A percentile compares a stretch with the other conserved stretches of the same genome.
phyloP scores from a whole-genome alignment of 2,888 invertebrate genomes.

The Yponomeuta sedellus region DNA sequence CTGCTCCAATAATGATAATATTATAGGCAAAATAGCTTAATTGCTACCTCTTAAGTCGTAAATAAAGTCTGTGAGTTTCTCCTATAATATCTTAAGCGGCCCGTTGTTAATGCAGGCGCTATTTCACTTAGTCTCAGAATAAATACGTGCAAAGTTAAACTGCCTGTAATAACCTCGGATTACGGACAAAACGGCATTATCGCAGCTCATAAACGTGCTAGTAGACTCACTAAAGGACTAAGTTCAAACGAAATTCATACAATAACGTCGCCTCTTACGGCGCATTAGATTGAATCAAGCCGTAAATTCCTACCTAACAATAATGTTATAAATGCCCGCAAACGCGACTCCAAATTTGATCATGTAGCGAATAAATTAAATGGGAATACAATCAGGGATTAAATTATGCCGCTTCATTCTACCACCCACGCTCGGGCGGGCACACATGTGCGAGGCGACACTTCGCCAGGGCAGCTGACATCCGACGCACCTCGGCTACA shows the following conservation, averaged over 20 bases:
- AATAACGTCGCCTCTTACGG: constrained; percentile 31
- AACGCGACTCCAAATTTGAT: constrained; percentile 69
- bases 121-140: constrained; percentile 3
- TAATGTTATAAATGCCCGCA: constrained; percentile 58
- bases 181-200: constrained; percentile 5
- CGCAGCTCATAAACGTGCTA: constrained; percentile 13
- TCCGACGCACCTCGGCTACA: constrained; percentile 33
- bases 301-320: constrained; percentile 40
- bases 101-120: not conserved
- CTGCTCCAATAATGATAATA: constrained; percentile 52
- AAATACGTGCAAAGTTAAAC: constrained; percentile 1
- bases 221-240: not conserved
- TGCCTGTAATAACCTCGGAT: constrained; percentile 4
- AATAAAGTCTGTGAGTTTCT: constrained; percentile 33
- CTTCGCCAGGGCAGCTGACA: constrained; percentile 19
- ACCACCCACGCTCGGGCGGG: constrained; percentile 55
- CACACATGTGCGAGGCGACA: constrained; percentile 52
- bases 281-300: constrained; percentile 45
- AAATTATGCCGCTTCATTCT: constrained; percentile 70
- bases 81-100: constrained; percentile 3
- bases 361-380: constrained; percentile 71
- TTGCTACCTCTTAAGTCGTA: constrained; percentile 44
- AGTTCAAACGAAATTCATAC: not conserved
- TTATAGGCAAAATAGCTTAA: constrained; percentile 48
- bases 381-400: constrained; percentile 73